Base-by-base conservation (phyloP, 2,113 vertebrate species). In the Neotoma lepida region DNA sequence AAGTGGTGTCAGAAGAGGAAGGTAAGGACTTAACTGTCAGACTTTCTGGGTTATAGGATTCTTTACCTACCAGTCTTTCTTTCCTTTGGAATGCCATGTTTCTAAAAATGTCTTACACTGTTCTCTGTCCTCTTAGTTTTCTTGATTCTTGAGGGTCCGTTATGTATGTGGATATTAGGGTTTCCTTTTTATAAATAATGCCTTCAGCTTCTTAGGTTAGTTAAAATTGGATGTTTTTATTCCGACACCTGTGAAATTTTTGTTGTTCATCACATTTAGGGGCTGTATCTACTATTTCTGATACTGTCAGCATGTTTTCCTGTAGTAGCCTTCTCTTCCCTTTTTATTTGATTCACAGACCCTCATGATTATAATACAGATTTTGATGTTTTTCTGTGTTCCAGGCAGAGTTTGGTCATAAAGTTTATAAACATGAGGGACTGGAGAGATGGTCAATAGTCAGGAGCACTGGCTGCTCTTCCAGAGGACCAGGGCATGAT, bases 181-280 rank as follows among this genome's bases (percentile, higher is more conserved):
- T 89, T 96, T 96, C 64, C 54, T 73, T 90, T 89, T 86, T 92
- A 41, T 0, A 95, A 91, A 28, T 90, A 63, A 96, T 92, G 24
- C 30, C 39, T 70, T 94, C 8, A 12, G 30, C 28, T 88, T 91
- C 44, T 92, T 90, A 86, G 33, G 17, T 82, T 80, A 91, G 35
- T 91, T 73, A 80, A 80, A 70, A 64, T 86, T 95, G 90, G 90
- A 14, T 14, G 1, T 39, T 58, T 81, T 61, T 22, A 86, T 92
- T 95, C 87, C 74, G 85, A 20, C 82, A 70, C 2, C 82, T 92
- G 22, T 86, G 39, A 39, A 88, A 9, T 70, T 93, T 93, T 96
- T 90, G n/a, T 51, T 94, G 39, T 44, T 92, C 35, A 82, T 93
- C 6, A 9, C 76, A n/a, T 80, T 89, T 91, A 28, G 80, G 41